Percentiles rank a stretch among this genome's conserved stretches.
Evolutionary conservation across 2,113 vertebrate genomes (phyloP).

Genomic region (Cheilinus undulatus): DNA sequence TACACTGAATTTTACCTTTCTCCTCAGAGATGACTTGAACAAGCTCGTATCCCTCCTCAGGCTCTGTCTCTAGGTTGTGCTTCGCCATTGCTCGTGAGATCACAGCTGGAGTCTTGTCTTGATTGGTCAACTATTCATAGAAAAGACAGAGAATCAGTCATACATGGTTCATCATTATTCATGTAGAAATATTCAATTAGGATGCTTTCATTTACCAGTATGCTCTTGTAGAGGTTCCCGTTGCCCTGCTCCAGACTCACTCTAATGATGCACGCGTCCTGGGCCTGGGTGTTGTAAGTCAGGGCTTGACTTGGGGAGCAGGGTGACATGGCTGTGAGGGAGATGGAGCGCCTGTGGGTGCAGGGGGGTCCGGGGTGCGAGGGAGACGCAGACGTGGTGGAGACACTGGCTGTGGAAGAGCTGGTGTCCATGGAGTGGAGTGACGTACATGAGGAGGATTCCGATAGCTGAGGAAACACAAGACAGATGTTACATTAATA

Average conservation of each 20-base stretch:
- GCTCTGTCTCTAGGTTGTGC: conserved; percentile 90
- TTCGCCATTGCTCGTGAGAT: conserved; percentile 92
- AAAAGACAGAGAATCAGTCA: background rate
- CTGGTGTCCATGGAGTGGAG: conserved; percentile 86
- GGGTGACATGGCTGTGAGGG: conserved; percentile 77
- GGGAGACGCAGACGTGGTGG: conserved; percentile 74
- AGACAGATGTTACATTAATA: background rate
- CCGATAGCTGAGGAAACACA: conserved; percentile 80
- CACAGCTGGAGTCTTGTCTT: conserved; percentile 92
- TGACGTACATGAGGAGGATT: conserved; percentile 88
- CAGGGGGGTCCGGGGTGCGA: conserved; percentile 68
- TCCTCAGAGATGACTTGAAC: conserved; percentile 94
- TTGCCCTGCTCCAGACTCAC: conserved; percentile 89
- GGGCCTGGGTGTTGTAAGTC: conserved; percentile 89
- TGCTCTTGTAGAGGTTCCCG: conserved; percentile 96
- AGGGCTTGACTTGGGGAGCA: conserved; percentile 74
- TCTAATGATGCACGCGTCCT: conserved; percentile 91
- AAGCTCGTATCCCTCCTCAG: conserved; percentile 88
- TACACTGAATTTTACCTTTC: conserved; percentile 84
- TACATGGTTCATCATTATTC: background rate
- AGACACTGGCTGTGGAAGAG: conserved; percentile 81
- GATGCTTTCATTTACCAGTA: conserved; percentile 84
- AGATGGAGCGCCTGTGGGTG: conserved; percentile 81
- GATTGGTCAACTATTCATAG: conserved; percentile 88
- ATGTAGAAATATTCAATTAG: background rate